Percentiles rank a stretch among this genome's conserved stretches.
Conservation (phyloP, 2,888 invertebrate species). For the Eristalis intricaria region DNA sequence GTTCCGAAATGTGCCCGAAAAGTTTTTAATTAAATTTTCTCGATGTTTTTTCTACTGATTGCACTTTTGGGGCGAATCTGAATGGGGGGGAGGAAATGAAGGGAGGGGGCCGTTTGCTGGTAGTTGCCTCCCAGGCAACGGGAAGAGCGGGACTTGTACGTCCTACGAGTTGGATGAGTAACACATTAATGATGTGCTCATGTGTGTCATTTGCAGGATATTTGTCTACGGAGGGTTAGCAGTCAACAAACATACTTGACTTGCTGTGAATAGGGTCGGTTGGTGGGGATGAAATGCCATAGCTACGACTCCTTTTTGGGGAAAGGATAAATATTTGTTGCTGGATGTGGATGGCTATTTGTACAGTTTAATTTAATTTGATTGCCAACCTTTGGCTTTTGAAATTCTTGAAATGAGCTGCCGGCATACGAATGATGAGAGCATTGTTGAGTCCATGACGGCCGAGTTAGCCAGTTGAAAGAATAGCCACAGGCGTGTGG, state of each 20-base stretch:
- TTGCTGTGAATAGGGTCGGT: slow-evolving; percentile 35
- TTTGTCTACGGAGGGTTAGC: slow-evolving; percentile 41
- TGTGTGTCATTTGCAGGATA: slow-evolving; percentile 61
- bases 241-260: slow-evolving; percentile 60
- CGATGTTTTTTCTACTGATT: slow-evolving; percentile 68
- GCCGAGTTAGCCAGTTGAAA: neutral
- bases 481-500: neutral
- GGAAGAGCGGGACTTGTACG: neutral
- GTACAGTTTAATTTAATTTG: slow-evolving; percentile 65
- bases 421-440: too few relatives aligned
- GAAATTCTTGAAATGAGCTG: slow-evolving; percentile 26
- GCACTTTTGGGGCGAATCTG: slow-evolving; percentile 42
- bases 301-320: slow-evolving; percentile 10
- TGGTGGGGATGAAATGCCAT: slow-evolving; percentile 41
- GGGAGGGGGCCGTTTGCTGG: neutral
- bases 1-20: slow-evolving; percentile 27
- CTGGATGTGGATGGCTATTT: slow-evolving; percentile 42
- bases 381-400: slow-evolving; percentile 53
- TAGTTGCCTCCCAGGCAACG: too few relatives aligned
- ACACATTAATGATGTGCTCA: slow-evolving; percentile 64
- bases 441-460: neutral
- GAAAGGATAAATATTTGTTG: slow-evolving; percentile 61
- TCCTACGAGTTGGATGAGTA: slow-evolving; percentile 4
- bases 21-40: slow-evolving; percentile 70
- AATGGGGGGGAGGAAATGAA: neutral